Evolutionary conservation across 2,797 vertebrate genomes (phyloP).

Genomic region (Spea hammondii): DNA sequence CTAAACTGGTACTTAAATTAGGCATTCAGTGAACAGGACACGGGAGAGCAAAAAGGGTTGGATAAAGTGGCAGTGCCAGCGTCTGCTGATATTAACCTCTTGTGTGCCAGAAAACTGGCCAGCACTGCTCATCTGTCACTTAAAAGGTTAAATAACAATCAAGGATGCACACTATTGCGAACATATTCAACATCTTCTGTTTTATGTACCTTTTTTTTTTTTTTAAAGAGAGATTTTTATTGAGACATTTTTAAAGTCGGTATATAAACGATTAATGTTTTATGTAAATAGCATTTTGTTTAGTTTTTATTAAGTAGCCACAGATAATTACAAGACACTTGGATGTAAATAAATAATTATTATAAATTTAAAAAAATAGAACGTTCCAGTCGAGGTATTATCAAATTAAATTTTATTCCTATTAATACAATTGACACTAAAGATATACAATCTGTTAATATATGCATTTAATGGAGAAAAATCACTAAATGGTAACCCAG

Average conservation of each 20-base stretch:
- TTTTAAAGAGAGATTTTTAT: conserved; percentile 28
- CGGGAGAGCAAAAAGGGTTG: not conserved
- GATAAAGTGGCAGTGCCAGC: not conserved
- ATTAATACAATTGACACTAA: too few species aligned
- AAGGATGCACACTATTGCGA: conserved; percentile 32
- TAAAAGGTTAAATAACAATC: conserved; percentile 9
- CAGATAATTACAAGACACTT: not conserved
- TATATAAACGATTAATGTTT: conserved; percentile 7
- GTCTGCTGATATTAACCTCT: not conserved
- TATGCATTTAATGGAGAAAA: too few species aligned
- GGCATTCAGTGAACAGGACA: not conserved
- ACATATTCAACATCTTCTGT: conserved; percentile 16
- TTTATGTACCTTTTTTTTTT: conserved; percentile 33
- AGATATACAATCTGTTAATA: too few species aligned
- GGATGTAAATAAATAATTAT: not conserved
- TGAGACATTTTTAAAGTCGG: conserved; percentile 11
- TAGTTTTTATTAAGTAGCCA: conserved; percentile 1
- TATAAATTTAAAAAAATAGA: not conserved
- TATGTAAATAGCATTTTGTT: conserved; percentile 10
- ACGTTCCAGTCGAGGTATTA: not conserved
- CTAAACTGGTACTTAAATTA: conserved; percentile 57
- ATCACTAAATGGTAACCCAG: too few species aligned
- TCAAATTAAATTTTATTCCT: not conserved
- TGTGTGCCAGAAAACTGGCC: not conserved
- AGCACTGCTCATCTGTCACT: not conserved